phyloP scores from a whole-genome alignment of 2,888 invertebrate species.

The Drosophila anomalata region DNA sequence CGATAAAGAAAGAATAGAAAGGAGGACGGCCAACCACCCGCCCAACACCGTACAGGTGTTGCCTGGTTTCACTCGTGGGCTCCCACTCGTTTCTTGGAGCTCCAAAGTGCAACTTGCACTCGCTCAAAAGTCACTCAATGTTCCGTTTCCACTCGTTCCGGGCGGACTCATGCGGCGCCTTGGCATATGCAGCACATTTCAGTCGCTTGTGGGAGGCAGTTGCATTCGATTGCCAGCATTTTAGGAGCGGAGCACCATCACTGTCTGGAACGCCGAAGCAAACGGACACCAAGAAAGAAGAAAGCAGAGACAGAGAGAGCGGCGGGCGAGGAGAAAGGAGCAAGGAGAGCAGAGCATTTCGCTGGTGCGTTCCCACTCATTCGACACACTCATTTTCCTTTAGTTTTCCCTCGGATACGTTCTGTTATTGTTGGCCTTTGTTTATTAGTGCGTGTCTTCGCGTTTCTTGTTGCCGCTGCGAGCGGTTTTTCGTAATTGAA shows the following conservation, averaged over 20 bases:
- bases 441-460: slow-evolving; percentile 74
- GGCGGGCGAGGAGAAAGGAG: slow-evolving; percentile 14
- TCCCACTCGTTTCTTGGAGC: slow-evolving; percentile 17
- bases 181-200: slow-evolving; percentile 36
- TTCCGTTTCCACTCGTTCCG: slow-evolving; percentile 25
- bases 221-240: slow-evolving; percentile 62
- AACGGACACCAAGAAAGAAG: slow-evolving; percentile 10
- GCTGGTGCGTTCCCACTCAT: slow-evolving; percentile 41
- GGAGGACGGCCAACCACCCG: not conserved
- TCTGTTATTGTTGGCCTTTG: slow-evolving; percentile 65
- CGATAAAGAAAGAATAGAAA: slow-evolving; percentile 33
- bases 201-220: slow-evolving; percentile 70
- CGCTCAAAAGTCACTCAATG: slow-evolving; percentile 20
- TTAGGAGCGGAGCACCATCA: slow-evolving; percentile 22
- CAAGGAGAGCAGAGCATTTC: slow-evolving; percentile 31
- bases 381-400: slow-evolving; percentile 40
- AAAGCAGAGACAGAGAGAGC: slow-evolving; percentile 13
- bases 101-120: slow-evolving; percentile 26
- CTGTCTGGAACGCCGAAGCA: slow-evolving; percentile 2
- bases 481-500: slow-evolving; percentile 63
- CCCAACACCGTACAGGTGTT: slow-evolving; percentile 21
- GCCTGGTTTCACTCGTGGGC: not conserved
- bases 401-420: slow-evolving; percentile 23
- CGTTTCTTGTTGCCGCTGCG: slow-evolving; percentile 49
- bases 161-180: slow-evolving; percentile 1